Percentiles rank a stretch among this genome's conserved stretches.
phyloP scores from a whole-genome alignment of 2,113 vertebrate genomes.

The Mesocricetus auratus region DNA sequence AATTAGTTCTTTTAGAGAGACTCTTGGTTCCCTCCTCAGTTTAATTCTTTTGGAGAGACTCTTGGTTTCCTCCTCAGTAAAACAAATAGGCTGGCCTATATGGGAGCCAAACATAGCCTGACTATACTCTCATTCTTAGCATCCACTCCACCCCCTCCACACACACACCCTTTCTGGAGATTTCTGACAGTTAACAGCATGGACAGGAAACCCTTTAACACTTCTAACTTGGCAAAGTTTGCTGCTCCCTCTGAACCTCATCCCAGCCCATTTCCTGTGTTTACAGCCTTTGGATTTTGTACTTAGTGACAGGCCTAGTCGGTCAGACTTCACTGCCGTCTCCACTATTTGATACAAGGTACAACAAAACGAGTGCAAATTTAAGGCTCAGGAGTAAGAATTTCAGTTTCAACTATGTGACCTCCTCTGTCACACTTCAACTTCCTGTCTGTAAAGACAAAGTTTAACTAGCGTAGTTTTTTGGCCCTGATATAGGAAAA shows the following conservation, averaged over 20 bases:
- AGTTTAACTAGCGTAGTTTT: slow-evolving; percentile 45
- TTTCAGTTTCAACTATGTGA: slow-evolving; percentile 41
- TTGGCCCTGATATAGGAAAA: neutral
- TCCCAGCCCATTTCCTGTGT: slow-evolving; percentile 79
- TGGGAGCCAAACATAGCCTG: slow-evolving; percentile 26
- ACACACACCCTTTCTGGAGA: slow-evolving; percentile 44
- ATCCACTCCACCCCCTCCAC: too few relatives aligned
- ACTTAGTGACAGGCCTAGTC: slow-evolving; percentile 74
- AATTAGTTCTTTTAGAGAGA: neutral
- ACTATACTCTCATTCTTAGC: slow-evolving; percentile 50
- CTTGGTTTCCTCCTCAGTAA: slow-evolving; percentile 56
- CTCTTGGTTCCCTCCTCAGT: slow-evolving; percentile 47
- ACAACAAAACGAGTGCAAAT: slow-evolving; percentile 10
- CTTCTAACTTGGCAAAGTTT: slow-evolving; percentile 80
- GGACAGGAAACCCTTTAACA: slow-evolving; percentile 79
- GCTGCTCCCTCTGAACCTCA: slow-evolving; percentile 68
- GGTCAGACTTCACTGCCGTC: slow-evolving; percentile 41
- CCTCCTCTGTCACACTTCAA: neutral
- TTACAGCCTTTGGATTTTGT: slow-evolving; percentile 75
- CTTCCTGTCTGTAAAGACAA: slow-evolving; percentile 38
- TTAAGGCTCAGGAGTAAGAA: neutral
- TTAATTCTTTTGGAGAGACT: neutral
- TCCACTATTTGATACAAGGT: neutral
- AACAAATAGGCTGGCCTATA: slow-evolving; percentile 43
- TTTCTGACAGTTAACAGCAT: slow-evolving; percentile 72